phyloP scores from a whole-genome alignment of 92 coral and sea anemone genomes.

The Ricordea florida region DNA sequence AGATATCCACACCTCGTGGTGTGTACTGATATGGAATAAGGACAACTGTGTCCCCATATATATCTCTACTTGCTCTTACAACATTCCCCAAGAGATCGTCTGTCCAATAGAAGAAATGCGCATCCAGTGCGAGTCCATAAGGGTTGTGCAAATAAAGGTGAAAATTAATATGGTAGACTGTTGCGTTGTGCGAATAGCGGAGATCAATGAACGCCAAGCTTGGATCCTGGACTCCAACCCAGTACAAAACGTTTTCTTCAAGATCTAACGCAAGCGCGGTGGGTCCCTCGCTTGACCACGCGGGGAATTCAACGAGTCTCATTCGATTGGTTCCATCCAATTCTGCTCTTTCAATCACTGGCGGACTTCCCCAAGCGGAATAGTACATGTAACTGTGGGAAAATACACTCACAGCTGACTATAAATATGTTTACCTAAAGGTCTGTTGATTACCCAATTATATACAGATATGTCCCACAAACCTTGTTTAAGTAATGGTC shows the following conservation, averaged over 20 bases:
- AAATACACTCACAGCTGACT: too few species aligned
- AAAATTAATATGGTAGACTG: constrained; percentile 6
- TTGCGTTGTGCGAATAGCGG: constrained; percentile 23
- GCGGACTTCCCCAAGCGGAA: constrained; percentile 9
- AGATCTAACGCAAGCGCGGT: constrained; percentile 19
- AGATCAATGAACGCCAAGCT: constrained; percentile 23
- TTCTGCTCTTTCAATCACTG: constrained; percentile 12
- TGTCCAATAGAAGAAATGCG: constrained; percentile 61
- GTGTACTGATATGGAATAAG: constrained; percentile 16
- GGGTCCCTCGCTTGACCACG: not conserved
- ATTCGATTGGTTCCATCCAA: constrained; percentile 17
- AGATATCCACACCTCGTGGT: constrained; percentile 24
- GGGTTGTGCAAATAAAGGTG: not conserved
- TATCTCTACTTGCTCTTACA: constrained; percentile 15
- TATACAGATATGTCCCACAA: too few species aligned
- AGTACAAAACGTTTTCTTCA: constrained; percentile 13
- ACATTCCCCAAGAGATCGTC: constrained; percentile 40
- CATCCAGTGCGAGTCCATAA: constrained; percentile 20
- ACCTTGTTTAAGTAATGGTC: too few species aligned
- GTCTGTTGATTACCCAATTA: too few species aligned
- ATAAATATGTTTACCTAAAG: too few species aligned
- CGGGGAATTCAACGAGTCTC: not conserved
- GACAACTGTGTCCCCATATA: not conserved
- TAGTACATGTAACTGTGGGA: constrained; percentile 28
- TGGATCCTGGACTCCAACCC: constrained; percentile 1